phyloP scores from a whole-genome alignment of 2,888 invertebrate genomes.

The Argyresthia albistria region DNA sequence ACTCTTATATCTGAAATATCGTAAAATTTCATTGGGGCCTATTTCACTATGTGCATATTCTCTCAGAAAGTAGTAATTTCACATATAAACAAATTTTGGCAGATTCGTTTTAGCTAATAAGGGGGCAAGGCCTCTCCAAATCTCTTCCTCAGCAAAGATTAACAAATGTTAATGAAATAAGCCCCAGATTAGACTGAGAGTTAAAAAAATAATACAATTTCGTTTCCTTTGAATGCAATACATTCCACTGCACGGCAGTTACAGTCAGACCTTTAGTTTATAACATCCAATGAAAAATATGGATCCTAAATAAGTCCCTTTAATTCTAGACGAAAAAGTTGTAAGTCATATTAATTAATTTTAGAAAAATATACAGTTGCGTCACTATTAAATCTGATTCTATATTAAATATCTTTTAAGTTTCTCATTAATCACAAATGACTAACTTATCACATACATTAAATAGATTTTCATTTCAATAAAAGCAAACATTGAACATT shows the following conservation, averaged over 20 bases:
- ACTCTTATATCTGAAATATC: conserved; percentile 3
- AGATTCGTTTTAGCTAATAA: too few relatives aligned
- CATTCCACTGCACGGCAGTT: conserved; percentile 38
- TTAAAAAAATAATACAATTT: too few relatives aligned
- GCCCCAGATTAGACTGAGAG: too few relatives aligned
- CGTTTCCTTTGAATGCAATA: conserved; percentile 13
- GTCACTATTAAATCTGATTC: conserved; percentile 3
- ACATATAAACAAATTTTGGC: too few relatives aligned
- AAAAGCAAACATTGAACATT: conserved; percentile 17
- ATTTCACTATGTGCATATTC: too few relatives aligned
- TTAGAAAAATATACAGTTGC: conserved; percentile 20
- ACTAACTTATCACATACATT: conserved; percentile 22
- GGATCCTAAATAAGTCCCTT: background rate
- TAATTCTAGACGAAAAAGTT: conserved; percentile 10
- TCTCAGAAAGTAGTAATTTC: too few relatives aligned
- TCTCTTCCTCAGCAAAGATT: too few relatives aligned
- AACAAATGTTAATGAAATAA: too few relatives aligned
- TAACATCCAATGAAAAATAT: background rate
- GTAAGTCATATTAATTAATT: conserved; percentile 12
- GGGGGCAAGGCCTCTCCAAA: too few relatives aligned
- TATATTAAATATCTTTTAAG: conserved; percentile 1
- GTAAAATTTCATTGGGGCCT: conserved; percentile 4
- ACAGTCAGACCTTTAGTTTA: conserved; percentile 17
- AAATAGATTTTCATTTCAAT: conserved; percentile 14
- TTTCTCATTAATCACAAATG: conserved; percentile 15